Evolutionary conservation across 2,888 invertebrate genomes (phyloP), one percentile per base, ranked within the genome.

Genomic region (Troides helena): DNA sequence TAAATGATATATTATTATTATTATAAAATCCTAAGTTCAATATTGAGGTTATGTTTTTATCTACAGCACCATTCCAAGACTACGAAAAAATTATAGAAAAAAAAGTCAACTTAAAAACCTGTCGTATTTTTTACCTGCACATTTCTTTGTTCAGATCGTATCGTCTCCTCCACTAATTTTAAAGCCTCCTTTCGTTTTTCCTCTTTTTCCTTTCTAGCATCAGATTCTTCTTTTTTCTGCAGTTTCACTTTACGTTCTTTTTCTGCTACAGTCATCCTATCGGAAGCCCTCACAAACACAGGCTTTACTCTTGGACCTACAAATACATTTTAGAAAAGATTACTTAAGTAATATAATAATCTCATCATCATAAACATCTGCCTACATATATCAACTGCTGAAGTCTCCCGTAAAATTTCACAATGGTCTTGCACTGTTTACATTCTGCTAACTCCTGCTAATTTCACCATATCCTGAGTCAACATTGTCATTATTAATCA

Each of bases 201-300:
- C 81, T 99, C 99, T 2, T 96, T 97, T 76, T 96, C 94, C 82
- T 96, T 96, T 77, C 96, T 95, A 0, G 96, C 94, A 79, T 99
- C 98, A 0, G 94, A 84, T 86, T 99, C 98, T 67, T 95, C 92
- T 84, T 97, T 97, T 80, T 97, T 97, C 80, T 97, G 95, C 76
- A 96, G 96, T 74, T 95, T 94, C 21, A 95, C 95, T 87, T 98
- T 98, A 62, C 97, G 96, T 79, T 99, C 99, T 77, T 97, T 96
- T 85, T 99, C 99, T 76, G 98, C 97, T 23, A 99, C 96, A 0
- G 99, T 99, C 75, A 99, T 96, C 70, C 99, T 94, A 80, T 99
- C 99, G 70, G 96, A 95, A 77, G 98, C 98, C 73, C 97, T 93
- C 0, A 99, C 98, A 90, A 99, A 99, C 0, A 99, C 97, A 0